Base-by-base conservation (phyloP, 2,888 invertebrate species). In the Phengaris arion region DNA sequence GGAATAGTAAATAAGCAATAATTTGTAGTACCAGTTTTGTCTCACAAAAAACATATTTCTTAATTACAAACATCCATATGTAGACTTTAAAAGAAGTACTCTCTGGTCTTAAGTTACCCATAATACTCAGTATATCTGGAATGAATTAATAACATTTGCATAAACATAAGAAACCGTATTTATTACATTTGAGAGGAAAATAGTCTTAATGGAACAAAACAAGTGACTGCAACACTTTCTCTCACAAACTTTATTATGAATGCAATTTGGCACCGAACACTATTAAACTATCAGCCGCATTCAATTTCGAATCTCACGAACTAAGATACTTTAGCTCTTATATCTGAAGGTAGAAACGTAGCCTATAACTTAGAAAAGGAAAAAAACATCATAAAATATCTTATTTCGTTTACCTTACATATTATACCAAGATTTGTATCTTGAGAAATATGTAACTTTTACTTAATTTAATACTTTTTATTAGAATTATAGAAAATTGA, bases 231-330 rank as follows among this genome's bases (percentile, higher is more conserved):
- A 75, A 46, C 75, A 75, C 75, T 75, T 75, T 75, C 75, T 70
- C 75, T 70, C 69, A 12, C 48, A 35, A 15, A 57, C 59, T 79
- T 79, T 79, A 80, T 79, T 80, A 77, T 77, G 78, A 80, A 79
- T 78, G 80, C 80, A 79, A 80, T 80, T 80, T 79, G 80, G 80
- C 80, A 80, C 77, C 77, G 79, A 77, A 75, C 77, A 76, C 77
- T 52, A 77, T 76, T 73, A 78, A 76, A 77, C 75, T 74, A 74
- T 76, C 76, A 77, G 76, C 77, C 77, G 78, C 79, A 79, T 79
- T 77, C 79, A 79, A 79, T 77, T 72, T 72, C 74, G 73, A 73
- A 74, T 75, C 79, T 74, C 77, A 70, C 76, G 78, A 77, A 76
- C 78, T 73, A 74, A 74, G 75, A 74, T 75, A 74, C 77, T 75